Base-by-base conservation (phyloP, 2,888 invertebrate genomes). In the Lycophotia porphyrea region DNA sequence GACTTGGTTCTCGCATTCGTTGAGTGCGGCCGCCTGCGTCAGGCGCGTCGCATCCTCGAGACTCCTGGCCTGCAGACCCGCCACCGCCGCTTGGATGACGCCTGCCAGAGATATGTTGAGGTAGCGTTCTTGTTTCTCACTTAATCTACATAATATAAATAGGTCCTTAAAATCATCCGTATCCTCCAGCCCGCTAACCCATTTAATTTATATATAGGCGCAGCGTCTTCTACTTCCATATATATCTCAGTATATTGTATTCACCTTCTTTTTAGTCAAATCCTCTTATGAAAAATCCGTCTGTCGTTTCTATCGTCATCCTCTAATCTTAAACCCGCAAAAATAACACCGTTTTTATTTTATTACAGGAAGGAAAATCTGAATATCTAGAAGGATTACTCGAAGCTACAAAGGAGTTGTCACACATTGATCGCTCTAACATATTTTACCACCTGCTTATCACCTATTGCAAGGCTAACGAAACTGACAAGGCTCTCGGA, bases 1-100 rank as follows among this genome's bases (percentile, higher is more conserved):
- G 98, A 99, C 92, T 96, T 99, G 84, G 98, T 98, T 8, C 97
- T 98, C 65, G 97, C 98, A 2, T 99, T 99, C 91, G 97, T 99
- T 5, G 98, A 99, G 90, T 98, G 98, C 87, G 98, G 98, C 0
- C 97, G 98, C 31, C 92, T 98, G 74, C 96, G 98, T 39, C 98
- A 99, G 92, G 99, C 99, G 0, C 97, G 98, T 44, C 98, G 98
- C 90, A 98, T 99, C 76, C 95, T 99, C 4, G 98, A 98, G 95
- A 99, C 98, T 0, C 98, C 98, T 0, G 98, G 98, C 0, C 93
- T 99, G 79, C 97, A 98, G 82, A 97, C 97, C 0, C 94, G 97
- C 44, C 97, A 97, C 60, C 97, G 97, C 31, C 97, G 98, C 55
- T 96, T 99, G 13, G 97, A 97, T 75, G 94, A 92, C 36, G 97